phyloP scores from a whole-genome alignment of 2,888 invertebrate genomes.

The Rhingia campestris region DNA sequence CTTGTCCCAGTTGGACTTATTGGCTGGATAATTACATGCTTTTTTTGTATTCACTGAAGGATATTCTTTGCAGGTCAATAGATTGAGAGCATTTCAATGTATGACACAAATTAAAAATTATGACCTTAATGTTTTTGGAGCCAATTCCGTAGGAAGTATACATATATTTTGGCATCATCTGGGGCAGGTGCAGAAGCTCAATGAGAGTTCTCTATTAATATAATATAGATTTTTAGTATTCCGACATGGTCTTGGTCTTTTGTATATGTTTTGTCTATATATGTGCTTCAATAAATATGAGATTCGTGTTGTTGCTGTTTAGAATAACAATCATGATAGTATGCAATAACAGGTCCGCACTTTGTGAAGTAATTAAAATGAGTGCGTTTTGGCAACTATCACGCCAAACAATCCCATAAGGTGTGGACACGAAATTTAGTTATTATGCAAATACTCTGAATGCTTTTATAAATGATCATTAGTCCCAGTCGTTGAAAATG shows the following conservation, averaged over 20 bases:
- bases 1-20: slow-evolving; percentile 11
- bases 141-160: neutral
- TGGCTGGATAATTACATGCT: slow-evolving; percentile 47
- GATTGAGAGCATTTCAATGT: slow-evolving; percentile 50
- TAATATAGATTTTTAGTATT: no score
- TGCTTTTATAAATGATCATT: neutral
- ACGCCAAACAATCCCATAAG: slow-evolving; percentile 16
- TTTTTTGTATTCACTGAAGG: slow-evolving; percentile 12
- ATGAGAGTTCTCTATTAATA: neutral
- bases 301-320: slow-evolving; percentile 32
- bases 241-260: no score
- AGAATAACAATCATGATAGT: slow-evolving; percentile 21
- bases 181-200: slow-evolving; percentile 25
- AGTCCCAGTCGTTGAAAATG: neutral
- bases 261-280: neutral
- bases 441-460: neutral
- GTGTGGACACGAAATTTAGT: slow-evolving; percentile 34
- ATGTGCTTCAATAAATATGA: neutral
- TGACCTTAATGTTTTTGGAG: neutral
- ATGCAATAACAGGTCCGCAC: slow-evolving; percentile 22
- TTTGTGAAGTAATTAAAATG: slow-evolving; percentile 34
- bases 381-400: slow-evolving; percentile 14
- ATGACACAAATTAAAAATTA: neutral
- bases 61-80: slow-evolving; percentile 32
- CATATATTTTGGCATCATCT: slow-evolving; percentile 35